Evolutionary conservation across 35 echinoderm and acorn worm genomes (phyloP).

Genomic region (Strongylocentrotus purpuratus): DNA sequence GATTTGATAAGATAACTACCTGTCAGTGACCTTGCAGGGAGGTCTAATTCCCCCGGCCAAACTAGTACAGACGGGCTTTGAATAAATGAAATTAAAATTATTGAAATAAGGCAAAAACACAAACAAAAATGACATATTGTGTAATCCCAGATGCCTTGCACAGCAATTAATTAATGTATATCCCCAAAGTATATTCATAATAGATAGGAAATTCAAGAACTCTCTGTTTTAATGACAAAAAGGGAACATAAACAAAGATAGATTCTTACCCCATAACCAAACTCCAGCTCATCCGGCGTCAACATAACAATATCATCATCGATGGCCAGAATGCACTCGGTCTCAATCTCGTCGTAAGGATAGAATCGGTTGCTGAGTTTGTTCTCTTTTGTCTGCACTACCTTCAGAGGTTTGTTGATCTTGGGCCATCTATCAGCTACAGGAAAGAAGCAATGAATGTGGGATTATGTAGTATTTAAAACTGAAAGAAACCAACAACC

Average conservation of each 20-base stretch:
- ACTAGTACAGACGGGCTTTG: no score
- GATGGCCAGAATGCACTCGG: slow-evolving; percentile 85
- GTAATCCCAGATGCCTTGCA: no score
- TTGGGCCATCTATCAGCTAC: slow-evolving; percentile 93
- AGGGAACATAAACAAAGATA: not conserved
- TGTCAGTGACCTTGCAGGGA: no score
- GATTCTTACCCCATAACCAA: slow-evolving; percentile 91
- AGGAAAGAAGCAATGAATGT: slow-evolving; percentile 15
- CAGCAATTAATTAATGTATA: no score
- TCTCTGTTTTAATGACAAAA: no score
- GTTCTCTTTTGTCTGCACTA: slow-evolving; percentile 98
- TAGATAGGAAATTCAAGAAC: no score
- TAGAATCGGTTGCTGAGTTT: slow-evolving; percentile 95
- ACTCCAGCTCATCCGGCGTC: slow-evolving; percentile 94
- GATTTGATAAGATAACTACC: no score
- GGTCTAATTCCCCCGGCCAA: no score
- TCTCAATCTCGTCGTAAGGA: slow-evolving; percentile 97
- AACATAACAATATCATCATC: slow-evolving; percentile 93
- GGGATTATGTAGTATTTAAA: not conserved
- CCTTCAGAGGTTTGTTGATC: slow-evolving; percentile 95
- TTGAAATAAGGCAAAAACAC: no score
- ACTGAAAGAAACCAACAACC: not conserved
- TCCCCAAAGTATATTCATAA: no score
- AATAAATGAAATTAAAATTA: no score
- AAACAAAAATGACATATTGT: no score